phyloP scores from a whole-genome alignment of 2,888 invertebrate genomes.

The Anagyrus pseudococci region DNA sequence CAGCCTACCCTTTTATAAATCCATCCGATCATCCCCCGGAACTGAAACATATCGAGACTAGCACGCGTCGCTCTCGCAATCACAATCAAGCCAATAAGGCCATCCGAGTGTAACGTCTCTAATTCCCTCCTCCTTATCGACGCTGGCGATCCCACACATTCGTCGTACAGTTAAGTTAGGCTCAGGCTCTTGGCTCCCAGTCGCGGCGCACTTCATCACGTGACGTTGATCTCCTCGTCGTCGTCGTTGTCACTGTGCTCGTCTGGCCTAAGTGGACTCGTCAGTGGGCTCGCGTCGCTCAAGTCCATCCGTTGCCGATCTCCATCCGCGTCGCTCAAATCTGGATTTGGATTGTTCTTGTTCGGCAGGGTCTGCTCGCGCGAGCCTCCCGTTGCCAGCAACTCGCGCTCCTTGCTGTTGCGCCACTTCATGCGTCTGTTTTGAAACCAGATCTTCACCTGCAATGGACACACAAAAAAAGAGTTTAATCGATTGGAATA shows the following conservation, averaged over 20 bases:
- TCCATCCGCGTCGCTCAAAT: slow-evolving; percentile 87
- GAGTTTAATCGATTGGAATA: neutral
- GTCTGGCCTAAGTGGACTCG: slow-evolving; percentile 58
- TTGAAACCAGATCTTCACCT: slow-evolving; percentile 94
- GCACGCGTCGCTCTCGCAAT: no score
- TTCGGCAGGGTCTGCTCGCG: slow-evolving; percentile 95
- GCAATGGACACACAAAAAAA: slow-evolving; percentile 49
- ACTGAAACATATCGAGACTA: no score
- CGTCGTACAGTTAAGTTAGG: no score
- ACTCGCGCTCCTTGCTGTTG: slow-evolving; percentile 95
- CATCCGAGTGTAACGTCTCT: no score
- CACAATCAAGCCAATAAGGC: no score
- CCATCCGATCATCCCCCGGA: no score
- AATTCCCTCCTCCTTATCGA: no score
- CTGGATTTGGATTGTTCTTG: slow-evolving; percentile 96
- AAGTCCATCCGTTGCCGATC: slow-evolving; percentile 75
- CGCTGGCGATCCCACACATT: no score
- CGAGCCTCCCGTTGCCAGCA: slow-evolving; percentile 91
- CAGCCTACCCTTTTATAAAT: no score
- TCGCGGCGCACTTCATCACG: slow-evolving; percentile 79
- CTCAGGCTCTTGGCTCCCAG: no score
- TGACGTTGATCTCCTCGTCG: slow-evolving; percentile 87
- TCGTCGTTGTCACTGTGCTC: slow-evolving; percentile 67
- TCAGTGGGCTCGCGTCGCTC: slow-evolving; percentile 61
- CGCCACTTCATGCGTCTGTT: slow-evolving; percentile 99